These are phyloP conservation scores for Mastacembelus armatus DNA, from an alignment of 2,797 vertebrate genomes.

Conservation along the genomic window DNA sequence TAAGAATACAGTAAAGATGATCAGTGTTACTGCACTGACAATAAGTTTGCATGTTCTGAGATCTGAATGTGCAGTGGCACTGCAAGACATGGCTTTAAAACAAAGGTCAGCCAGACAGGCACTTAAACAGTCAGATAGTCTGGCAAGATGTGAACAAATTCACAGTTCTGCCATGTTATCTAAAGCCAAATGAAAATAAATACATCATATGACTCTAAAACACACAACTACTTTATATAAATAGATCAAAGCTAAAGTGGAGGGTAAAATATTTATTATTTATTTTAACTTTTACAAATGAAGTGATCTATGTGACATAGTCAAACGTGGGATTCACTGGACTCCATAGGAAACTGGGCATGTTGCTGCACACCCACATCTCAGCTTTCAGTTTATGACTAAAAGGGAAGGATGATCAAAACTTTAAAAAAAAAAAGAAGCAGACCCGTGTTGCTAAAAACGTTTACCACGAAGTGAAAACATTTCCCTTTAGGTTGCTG, in stretches of 20 bases:
- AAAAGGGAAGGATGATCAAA: background rate
- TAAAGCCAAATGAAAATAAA: background rate
- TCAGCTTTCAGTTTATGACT: background rate
- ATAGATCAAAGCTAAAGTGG: background rate
- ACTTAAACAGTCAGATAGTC: conserved; percentile 24
- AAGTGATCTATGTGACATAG: background rate
- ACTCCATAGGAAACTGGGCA: too few species aligned
- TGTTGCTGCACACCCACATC: background rate
- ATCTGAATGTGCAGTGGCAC: conserved; percentile 15
- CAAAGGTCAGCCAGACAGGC: background rate
- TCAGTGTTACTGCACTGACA: background rate
- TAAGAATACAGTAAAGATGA: too few species aligned
- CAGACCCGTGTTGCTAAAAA: background rate
- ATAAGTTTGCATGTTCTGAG: background rate
- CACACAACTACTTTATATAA: background rate
- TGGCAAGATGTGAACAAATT: conserved; percentile 32
- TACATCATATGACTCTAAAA: background rate
- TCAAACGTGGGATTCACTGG: too few species aligned
- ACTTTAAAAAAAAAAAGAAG: background rate
- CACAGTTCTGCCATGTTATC: conserved; percentile 13
- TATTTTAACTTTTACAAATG: background rate
- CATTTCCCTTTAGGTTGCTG: background rate
- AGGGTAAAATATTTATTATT: background rate
- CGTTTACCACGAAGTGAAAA: background rate
- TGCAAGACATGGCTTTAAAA: too few species aligned